Conservation (phyloP, 2,888 invertebrate species). For the Proisotoma minuta region DNA sequence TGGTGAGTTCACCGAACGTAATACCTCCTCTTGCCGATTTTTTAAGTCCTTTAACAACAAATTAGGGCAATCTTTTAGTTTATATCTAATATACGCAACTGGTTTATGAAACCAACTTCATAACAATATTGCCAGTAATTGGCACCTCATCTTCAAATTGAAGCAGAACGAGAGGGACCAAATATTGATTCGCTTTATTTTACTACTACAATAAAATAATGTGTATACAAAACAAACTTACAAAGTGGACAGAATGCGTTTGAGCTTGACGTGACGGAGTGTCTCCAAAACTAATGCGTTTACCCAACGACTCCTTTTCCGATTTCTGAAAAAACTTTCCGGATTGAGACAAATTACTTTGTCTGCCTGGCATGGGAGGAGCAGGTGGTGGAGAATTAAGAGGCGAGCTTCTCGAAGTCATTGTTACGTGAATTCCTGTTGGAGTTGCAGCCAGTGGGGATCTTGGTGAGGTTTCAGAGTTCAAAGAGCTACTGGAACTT, state of each 20-base stretch:
- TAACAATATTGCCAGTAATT: no score
- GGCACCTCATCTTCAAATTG: no score
- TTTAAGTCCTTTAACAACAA: conserved; percentile 42
- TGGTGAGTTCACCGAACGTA: conserved; percentile 47
- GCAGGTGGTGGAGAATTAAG: conserved; percentile 38
- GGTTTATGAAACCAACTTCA: no score
- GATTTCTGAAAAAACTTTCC: conserved; percentile 25
- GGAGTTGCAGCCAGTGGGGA: conserved; percentile 44
- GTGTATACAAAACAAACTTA: no score
- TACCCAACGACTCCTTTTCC: conserved; percentile 39
- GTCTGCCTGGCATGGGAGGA: conserved; percentile 23
- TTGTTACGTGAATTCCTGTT: conserved; percentile 47
- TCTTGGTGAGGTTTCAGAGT: conserved; percentile 43
- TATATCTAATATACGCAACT: no score
- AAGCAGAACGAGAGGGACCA: no score
- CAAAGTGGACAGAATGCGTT: conserved; percentile 44
- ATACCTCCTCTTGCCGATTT: conserved; percentile 47
- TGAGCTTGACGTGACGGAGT: conserved; percentile 39
- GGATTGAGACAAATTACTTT: conserved; percentile 12
- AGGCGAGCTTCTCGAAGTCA: conserved; percentile 46
- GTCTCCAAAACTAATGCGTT: conserved; percentile 46
- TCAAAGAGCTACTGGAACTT: conserved; percentile 47
- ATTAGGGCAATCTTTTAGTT: no score
- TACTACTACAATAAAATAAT: conserved; percentile 17
- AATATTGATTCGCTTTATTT: no score